A percentile compares a stretch with the other conserved stretches of the same genome.
Conservation (phyloP, 2,113 vertebrate genomes). For the Dipodomys stephensi region DNA sequence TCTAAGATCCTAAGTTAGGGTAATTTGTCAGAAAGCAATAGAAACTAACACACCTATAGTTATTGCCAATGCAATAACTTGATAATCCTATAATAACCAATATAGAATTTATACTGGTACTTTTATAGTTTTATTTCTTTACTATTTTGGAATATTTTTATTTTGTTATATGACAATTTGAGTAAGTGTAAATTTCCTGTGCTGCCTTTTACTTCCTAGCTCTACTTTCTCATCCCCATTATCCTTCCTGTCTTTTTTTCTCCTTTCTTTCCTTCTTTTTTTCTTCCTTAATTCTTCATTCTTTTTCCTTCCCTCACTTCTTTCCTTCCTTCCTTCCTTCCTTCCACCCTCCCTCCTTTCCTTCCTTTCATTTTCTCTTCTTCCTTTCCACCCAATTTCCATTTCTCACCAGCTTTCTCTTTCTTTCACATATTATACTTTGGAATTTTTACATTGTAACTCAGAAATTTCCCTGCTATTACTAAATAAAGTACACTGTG, state of each 20-base stretch:
- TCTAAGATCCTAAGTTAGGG: too few species aligned
- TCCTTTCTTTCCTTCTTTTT: background rate
- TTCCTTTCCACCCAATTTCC: rapidly evolving
- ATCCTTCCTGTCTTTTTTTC: rapidly evolving
- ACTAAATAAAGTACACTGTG: background rate
- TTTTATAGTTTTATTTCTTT: background rate
- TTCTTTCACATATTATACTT: background rate
- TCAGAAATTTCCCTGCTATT: background rate
- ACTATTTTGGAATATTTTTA: background rate
- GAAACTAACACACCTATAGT: background rate
- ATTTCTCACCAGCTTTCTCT: background rate
- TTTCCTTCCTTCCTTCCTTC: background rate
- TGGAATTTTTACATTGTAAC: background rate
- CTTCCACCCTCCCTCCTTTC: rapidly evolving
- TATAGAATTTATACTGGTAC: background rate
- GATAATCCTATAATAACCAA: background rate
- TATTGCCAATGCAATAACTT: background rate
- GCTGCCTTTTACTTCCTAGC: background rate
- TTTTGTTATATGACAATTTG: background rate
- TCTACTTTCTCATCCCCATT: background rate
- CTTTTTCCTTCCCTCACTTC: rapidly evolving
- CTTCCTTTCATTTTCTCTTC: background rate
- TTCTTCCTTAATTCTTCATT: too few species aligned
- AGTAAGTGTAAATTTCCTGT: background rate
- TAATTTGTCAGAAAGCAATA: background rate